Percentiles rank a stretch among this genome's conserved stretches.
Conservation (phyloP, 2,888 invertebrate species). For the Eupsilia transversa region DNA sequence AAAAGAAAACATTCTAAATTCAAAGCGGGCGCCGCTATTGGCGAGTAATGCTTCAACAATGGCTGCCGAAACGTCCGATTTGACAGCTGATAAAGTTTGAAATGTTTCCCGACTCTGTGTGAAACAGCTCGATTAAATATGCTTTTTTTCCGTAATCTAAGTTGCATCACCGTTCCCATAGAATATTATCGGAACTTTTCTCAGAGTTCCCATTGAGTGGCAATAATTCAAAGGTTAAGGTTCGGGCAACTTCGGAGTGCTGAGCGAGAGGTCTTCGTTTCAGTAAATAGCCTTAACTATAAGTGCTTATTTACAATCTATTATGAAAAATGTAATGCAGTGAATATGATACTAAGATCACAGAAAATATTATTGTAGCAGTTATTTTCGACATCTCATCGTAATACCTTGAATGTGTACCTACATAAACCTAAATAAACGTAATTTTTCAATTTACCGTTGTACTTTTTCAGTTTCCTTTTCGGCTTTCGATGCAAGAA, state of each 20-base stretch:
- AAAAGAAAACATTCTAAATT: conserved; percentile 83
- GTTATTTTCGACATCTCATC: not conserved
- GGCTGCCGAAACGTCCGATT: conserved; percentile 85
- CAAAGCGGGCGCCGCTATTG: conserved; percentile 82
- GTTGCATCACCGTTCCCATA: conserved; percentile 29
- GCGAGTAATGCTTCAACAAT: conserved; percentile 78
- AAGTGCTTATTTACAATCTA: not conserved
- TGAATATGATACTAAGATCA: too few species aligned
- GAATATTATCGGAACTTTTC: conserved; percentile 17
- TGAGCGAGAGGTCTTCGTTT: not conserved
- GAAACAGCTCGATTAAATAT: conserved; percentile 61
- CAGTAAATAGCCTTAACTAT: not conserved
- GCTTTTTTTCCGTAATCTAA: conserved; percentile 21
- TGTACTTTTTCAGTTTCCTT: not conserved
- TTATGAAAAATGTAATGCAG: not conserved
- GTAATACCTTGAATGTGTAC: not conserved
- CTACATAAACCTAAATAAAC: not conserved
- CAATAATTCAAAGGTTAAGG: not conserved
- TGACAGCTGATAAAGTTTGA: conserved; percentile 81
- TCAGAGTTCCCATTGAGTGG: not conserved
- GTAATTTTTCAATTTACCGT: not conserved
- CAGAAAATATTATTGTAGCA: not conserved
- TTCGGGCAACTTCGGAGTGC: not conserved
- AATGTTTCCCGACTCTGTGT: conserved; percentile 62
- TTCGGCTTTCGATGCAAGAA: not conserved